phyloP scores from a whole-genome alignment of 2,797 vertebrate genomes.

The Tokudaia tokunoshimensis region DNA sequence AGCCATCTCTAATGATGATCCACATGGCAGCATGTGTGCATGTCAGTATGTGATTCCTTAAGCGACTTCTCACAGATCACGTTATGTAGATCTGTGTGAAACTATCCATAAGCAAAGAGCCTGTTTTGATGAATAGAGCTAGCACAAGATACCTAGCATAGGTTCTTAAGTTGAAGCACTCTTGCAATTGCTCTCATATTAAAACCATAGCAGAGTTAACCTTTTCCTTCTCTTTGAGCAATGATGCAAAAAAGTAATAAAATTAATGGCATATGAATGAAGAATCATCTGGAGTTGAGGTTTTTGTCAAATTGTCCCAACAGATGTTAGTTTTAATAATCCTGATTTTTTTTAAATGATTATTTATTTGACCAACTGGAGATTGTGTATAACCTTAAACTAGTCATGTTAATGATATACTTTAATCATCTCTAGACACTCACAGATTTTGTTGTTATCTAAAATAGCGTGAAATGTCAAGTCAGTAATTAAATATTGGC shows the following conservation, averaged over 20 bases:
- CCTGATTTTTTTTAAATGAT: conserved; percentile 72
- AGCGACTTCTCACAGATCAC: not conserved
- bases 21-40: not conserved
- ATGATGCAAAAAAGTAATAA: conserved; percentile 68
- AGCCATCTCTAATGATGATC: not conserved
- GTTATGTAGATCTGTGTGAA: not conserved
- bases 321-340: conserved; percentile 77
- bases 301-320: conserved; percentile 71
- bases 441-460: conserved; percentile 72
- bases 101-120: not conserved
- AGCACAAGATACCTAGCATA: conserved; percentile 29
- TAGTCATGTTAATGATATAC: conserved; percentile 69
- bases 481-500: conserved; percentile 74
- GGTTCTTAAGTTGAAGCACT: conserved; percentile 39
- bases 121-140: not conserved
- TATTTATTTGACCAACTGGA: conserved; percentile 68
- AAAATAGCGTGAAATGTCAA: conserved; percentile 74
- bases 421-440: conserved; percentile 77
- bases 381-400: conserved; percentile 60
- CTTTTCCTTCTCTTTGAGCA: conserved; percentile 67
- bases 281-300: conserved; percentile 57
- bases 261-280: conserved; percentile 66
- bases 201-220: conserved; percentile 59
- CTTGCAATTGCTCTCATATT: conserved; percentile 29
- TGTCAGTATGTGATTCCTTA: not conserved